Conservation (phyloP, 1,140 invertebrate species). For the Aleiodes sp. region DNA sequence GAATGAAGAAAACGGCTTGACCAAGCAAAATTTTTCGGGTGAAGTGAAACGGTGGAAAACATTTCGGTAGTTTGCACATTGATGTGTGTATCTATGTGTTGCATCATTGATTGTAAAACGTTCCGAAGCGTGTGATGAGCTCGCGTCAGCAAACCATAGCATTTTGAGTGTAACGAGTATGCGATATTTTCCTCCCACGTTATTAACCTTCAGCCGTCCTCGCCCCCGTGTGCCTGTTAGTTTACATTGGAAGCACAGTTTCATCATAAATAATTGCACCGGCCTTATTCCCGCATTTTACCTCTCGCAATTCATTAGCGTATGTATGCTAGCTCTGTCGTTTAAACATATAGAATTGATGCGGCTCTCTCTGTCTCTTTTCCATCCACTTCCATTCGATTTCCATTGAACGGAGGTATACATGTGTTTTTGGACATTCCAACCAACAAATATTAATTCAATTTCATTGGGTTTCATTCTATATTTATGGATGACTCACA, state of each 20-base stretch:
- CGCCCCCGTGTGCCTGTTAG: conserved; percentile 2
- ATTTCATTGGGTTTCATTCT: conserved; percentile 34
- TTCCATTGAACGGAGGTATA: background rate
- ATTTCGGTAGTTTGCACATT: background rate
- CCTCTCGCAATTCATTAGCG: conserved; percentile 16
- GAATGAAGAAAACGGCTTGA: background rate
- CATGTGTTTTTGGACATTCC: background rate
- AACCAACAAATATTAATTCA: conserved; percentile 39
- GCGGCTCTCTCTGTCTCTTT: background rate
- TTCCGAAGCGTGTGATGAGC: conserved; percentile 32
- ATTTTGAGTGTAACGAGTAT: background rate
- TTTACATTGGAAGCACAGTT: conserved; percentile 24
- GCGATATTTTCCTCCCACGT: background rate
- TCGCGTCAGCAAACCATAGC: conserved; percentile 34
- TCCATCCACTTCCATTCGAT: background rate
- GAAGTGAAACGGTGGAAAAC: background rate
- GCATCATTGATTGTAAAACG: conserved; percentile 38
- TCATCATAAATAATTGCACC: conserved; percentile 38
- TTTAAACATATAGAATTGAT: background rate
- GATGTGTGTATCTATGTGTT: background rate
- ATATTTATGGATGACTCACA: background rate
- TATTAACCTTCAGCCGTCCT: background rate
- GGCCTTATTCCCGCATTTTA: conserved; percentile 39
- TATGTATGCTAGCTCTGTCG: background rate
- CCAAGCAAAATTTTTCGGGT: background rate